These are phyloP conservation scores for Telmatherina bonti DNA, from an alignment of 2,797 vertebrate species.

Conservation along the genomic window DNA sequence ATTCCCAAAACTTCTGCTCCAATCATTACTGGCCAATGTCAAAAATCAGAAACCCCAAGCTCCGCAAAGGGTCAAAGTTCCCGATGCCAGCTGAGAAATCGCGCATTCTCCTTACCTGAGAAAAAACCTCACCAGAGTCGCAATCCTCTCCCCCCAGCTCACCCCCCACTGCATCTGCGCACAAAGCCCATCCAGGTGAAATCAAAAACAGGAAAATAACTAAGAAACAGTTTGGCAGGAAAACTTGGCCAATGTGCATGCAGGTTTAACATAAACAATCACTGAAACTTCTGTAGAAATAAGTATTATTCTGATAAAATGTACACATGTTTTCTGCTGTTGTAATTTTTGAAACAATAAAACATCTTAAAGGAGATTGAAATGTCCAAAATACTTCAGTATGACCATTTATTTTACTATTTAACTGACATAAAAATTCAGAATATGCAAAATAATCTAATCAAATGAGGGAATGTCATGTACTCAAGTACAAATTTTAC, in stretches of 20 bases:
- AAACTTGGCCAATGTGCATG: not conserved
- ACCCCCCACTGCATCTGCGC: conserved; percentile 47
- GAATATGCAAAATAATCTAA: not conserved
- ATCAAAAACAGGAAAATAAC: conserved; percentile 48
- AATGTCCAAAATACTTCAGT: conserved; percentile 8
- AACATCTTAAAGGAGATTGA: conserved; percentile 6
- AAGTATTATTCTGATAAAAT: no score
- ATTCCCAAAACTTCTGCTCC: conserved; percentile 78
- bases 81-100: conserved; percentile 32
- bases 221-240: not conserved
- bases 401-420: not conserved
- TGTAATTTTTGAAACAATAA: conserved; percentile 31
- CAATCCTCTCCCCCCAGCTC: conserved; percentile 55
- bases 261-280: no score
- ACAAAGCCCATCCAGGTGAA: conserved; percentile 44
- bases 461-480: not conserved
- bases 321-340: not conserved
- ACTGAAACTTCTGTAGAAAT: no score
- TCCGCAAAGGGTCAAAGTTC: conserved; percentile 36
- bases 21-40: conserved; percentile 73
- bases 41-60: conserved; percentile 81
- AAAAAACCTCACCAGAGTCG: conserved; percentile 36
- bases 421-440: not conserved
- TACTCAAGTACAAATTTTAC: not conserved
- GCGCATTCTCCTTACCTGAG: conserved; percentile 14